Percentiles rank a stretch among this genome's conserved stretches.
Evolutionary conservation across 2,888 invertebrate genomes (phyloP).

Genomic region (Tiphia femorata): DNA sequence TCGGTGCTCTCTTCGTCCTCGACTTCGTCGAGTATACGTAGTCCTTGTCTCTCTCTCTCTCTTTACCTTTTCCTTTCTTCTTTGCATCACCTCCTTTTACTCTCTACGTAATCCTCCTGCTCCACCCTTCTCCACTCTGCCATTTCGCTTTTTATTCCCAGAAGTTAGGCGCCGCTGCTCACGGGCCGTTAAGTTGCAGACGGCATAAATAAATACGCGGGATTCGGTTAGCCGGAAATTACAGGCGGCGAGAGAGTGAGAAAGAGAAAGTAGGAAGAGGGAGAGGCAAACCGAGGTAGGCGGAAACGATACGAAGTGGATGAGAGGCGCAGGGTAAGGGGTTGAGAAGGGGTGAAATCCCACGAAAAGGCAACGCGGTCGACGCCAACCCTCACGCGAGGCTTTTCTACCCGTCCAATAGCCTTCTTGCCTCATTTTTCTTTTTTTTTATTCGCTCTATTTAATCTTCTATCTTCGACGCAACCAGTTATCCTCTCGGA

Average conservation of each 20-base stretch:
- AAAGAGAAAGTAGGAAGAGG: slow-evolving; percentile 6
- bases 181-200: slow-evolving; percentile 31
- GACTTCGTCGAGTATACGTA: too few relatives aligned
- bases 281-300: too few relatives aligned
- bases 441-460: too few relatives aligned
- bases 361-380: too few relatives aligned
- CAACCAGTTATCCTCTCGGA: too few relatives aligned
- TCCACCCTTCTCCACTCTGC: not conserved
- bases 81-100: not conserved
- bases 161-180: slow-evolving; percentile 26
- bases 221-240: slow-evolving; percentile 38
- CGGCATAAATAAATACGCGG: slow-evolving; percentile 34
- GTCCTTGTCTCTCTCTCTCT: slow-evolving; percentile 12
- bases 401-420: too few relatives aligned
- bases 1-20: not conserved
- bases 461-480: too few relatives aligned
- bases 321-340: too few relatives aligned
- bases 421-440: too few relatives aligned
- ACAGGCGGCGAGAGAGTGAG: slow-evolving; percentile 5
- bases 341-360: not conserved
- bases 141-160: slow-evolving; percentile 5
- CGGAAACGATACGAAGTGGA: not conserved
- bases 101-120: not conserved
- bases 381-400: too few relatives aligned
- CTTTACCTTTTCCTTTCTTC: not conserved